These are phyloP conservation scores for Otolemur garnettii DNA, from an alignment of 2,113 vertebrate species.

Conservation along the genomic window DNA sequence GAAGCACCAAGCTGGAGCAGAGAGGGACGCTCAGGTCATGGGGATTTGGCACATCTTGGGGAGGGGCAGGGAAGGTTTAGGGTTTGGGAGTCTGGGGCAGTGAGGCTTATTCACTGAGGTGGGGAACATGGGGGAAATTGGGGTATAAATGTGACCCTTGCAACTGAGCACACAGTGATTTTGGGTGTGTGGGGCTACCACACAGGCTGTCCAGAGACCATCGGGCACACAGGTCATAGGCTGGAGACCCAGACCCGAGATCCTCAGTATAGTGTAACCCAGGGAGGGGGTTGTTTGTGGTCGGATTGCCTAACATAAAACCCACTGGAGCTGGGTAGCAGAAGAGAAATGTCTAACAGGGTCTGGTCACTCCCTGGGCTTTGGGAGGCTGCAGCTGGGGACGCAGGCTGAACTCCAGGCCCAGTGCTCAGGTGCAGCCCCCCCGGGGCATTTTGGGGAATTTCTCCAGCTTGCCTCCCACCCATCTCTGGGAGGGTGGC, in stretches of 20 bases:
- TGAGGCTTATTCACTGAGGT: background rate
- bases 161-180: background rate
- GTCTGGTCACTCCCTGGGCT: no score
- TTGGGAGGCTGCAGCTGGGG: no score
- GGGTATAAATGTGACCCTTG: background rate
- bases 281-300: background rate
- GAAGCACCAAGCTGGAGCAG: background rate
- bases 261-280: background rate
- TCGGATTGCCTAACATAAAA: background rate
- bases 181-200: no score
- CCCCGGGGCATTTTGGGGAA: background rate
- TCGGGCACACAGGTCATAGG: background rate
- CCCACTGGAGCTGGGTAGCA: background rate
- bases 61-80: background rate
- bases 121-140: background rate
- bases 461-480: background rate
- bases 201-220: no score
- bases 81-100: background rate
- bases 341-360: background rate
- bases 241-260: background rate
- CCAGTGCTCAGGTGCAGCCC: background rate
- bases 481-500: no score
- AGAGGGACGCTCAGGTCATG: background rate
- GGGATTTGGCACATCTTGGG: fast-evolving
- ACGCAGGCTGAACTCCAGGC: no score